Conservation (phyloP, 2,888 invertebrate genomes). For the Marronus borbonicus region DNA sequence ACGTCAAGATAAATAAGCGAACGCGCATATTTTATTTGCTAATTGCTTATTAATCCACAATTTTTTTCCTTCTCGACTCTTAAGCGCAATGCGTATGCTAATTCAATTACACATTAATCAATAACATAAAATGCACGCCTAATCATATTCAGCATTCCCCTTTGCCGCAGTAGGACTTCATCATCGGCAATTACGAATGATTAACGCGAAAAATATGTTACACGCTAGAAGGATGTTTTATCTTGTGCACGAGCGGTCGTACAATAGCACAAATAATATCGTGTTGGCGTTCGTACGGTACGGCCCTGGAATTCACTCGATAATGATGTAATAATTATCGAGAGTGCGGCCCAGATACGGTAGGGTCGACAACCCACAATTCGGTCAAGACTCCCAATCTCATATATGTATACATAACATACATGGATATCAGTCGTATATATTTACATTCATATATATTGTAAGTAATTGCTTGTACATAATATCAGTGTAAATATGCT, state of each 20-base stretch:
- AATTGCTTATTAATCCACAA: no score
- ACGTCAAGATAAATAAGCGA: no score
- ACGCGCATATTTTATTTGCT: no score
- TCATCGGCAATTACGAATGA: background rate
- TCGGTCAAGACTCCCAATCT: constrained; percentile 65
- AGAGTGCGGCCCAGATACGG: constrained; percentile 62
- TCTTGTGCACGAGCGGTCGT: no score
- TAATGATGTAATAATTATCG: constrained; percentile 57
- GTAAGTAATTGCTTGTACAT: background rate
- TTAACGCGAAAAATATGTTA: constrained; percentile 8
- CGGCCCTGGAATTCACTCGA: constrained; percentile 53
- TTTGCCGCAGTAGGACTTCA: background rate
- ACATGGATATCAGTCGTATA: constrained; percentile 29
- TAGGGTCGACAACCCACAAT: constrained; percentile 64
- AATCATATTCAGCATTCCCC: constrained; percentile 13
- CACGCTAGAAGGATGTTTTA: no score
- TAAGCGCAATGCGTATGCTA: background rate
- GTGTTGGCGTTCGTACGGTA: constrained; percentile 44
- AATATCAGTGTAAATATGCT: background rate
- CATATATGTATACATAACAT: constrained; percentile 44
- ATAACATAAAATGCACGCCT: background rate
- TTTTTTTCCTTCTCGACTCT: no score
- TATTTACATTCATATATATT: constrained; percentile 34
- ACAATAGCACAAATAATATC: background rate
- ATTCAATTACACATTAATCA: constrained; percentile 10